Percentiles rank a stretch among this genome's conserved stretches.
These are phyloP conservation scores for Drosophila dunni DNA, from an alignment of 1,140 invertebrate species.

Conservation along the genomic window DNA sequence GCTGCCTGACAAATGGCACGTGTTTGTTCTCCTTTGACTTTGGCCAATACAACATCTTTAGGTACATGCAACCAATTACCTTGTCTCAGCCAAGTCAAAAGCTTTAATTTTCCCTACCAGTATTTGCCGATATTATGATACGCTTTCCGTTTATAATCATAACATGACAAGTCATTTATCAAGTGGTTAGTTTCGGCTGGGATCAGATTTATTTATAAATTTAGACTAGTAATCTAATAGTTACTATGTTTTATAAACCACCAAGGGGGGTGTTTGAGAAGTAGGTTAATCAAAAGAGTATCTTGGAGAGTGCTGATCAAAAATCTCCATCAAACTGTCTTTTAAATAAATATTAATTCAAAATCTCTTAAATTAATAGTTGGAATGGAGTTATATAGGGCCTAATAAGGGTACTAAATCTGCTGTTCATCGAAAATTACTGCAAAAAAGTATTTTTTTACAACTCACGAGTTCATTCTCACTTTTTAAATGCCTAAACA, in stretches of 20 bases:
- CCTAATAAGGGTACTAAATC: no score
- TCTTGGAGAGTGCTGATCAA: no score
- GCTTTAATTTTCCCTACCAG: no score
- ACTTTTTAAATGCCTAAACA: constrained; percentile 2
- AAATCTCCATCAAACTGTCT: no score
- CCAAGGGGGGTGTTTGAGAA: no score
- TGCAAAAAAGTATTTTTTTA: neutral
- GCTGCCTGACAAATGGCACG: constrained; percentile 61
- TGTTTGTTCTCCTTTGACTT: constrained; percentile 50
- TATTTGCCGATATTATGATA: constrained; percentile 1
- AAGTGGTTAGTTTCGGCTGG: neutral
- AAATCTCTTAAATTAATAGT: no score
- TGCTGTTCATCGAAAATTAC: no score
- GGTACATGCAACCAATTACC: constrained; percentile 36
- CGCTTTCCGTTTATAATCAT: constrained; percentile 10
- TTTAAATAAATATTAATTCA: no score
- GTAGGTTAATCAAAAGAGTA: no score
- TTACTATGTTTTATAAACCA: no score
- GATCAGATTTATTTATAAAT: neutral
- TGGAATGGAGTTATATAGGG: no score
- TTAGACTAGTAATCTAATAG: no score
- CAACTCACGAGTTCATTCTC: neutral
- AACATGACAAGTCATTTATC: constrained; percentile 3
- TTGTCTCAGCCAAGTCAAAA: constrained; percentile 6
- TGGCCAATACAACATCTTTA: constrained; percentile 8